These are phyloP conservation scores for Eupleurogrammus muticus DNA, from an alignment of 2,797 vertebrate species.

Conservation along the genomic window DNA sequence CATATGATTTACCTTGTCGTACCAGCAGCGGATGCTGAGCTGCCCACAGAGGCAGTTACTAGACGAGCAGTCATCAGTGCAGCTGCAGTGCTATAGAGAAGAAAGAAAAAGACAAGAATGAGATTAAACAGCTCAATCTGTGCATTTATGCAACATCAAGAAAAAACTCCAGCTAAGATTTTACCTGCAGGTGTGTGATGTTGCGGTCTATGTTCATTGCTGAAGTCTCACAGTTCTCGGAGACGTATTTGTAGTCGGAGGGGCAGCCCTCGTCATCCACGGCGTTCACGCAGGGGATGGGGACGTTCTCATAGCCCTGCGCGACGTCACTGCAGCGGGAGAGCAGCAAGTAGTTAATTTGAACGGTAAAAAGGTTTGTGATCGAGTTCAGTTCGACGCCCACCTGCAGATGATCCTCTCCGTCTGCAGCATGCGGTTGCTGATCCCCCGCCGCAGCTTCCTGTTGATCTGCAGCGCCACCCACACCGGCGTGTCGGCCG, in stretches of 20 bases:
- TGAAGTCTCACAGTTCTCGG: slow-evolving; percentile 95
- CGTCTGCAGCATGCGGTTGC: slow-evolving; percentile 88
- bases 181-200: slow-evolving; percentile 93
- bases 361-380: not conserved
- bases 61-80: slow-evolving; percentile 92
- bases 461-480: slow-evolving; percentile 94
- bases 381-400: too few relatives aligned
- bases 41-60: slow-evolving; percentile 96
- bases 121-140: not conserved
- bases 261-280: slow-evolving; percentile 93
- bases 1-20: slow-evolving; percentile 91
- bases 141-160: not conserved
- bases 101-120: not conserved
- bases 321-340: slow-evolving; percentile 87
- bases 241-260: slow-evolving; percentile 94
- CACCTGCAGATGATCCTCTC: slow-evolving; percentile 94
- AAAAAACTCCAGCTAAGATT: too few relatives aligned
- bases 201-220: slow-evolving; percentile 97
- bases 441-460: slow-evolving; percentile 89
- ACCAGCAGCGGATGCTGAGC: slow-evolving; percentile 97
- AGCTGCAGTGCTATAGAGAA: slow-evolving; percentile 88
- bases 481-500: slow-evolving; percentile 91
- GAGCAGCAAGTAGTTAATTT: not conserved
- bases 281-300: slow-evolving; percentile 93
- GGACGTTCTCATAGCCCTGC: slow-evolving; percentile 92